phyloP scores from a whole-genome alignment of 2,888 invertebrate genomes.

The Tethea ocularis region DNA sequence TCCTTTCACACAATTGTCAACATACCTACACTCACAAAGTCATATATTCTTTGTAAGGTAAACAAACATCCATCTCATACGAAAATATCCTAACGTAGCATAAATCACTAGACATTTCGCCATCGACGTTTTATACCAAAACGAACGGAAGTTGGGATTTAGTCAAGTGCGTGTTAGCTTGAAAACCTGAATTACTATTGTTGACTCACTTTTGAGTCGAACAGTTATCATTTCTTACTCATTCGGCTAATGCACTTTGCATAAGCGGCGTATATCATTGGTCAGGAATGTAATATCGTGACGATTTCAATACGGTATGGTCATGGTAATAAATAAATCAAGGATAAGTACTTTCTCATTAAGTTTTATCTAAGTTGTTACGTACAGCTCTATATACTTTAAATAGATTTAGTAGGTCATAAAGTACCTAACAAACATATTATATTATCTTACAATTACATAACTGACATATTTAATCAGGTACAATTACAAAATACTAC shows the following conservation, averaged over 20 bases:
- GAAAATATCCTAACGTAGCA: conserved; percentile 52
- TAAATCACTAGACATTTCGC: conserved; percentile 63
- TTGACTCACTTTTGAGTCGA: conserved; percentile 28
- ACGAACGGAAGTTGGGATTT: conserved; percentile 56
- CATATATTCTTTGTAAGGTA: conserved; percentile 42
- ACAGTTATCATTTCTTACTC: background rate
- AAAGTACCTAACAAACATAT: too few species aligned
- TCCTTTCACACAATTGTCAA: conserved; percentile 4
- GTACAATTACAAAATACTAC: too few species aligned
- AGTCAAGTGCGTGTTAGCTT: conserved; percentile 46
- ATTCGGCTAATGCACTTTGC: background rate
- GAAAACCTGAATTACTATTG: conserved; percentile 25
- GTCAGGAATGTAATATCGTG: background rate
- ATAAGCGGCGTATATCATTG: background rate
- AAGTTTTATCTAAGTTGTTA: background rate
- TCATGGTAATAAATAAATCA: background rate
- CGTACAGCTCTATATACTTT: too few species aligned
- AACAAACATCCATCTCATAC: conserved; percentile 55
- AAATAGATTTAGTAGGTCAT: background rate
- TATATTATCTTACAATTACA: too few species aligned
- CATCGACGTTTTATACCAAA: conserved; percentile 66
- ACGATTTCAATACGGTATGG: background rate
- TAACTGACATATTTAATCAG: too few species aligned
- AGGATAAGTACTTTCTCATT: background rate
- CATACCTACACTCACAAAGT: conserved; percentile 22